Base-by-base conservation (phyloP, 53 echinoderm and acorn worm species). In the Mesocentrotus franciscanus region DNA sequence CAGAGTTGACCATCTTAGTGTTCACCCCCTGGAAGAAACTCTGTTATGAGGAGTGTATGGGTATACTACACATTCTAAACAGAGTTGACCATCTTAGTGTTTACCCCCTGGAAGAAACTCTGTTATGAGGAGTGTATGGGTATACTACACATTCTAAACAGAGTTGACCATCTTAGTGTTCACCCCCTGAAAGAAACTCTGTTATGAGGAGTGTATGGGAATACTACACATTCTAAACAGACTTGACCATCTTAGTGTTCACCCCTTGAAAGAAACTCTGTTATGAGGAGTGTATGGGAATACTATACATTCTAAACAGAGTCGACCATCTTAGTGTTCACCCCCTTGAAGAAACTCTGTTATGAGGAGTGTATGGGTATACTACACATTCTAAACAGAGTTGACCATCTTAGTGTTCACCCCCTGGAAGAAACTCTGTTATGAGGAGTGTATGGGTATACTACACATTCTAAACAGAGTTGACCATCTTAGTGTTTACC, bases 181-280 rank as follows among this genome's bases (percentile, higher is more conserved):
- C 95, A 99, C 99, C 99, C 97, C 97, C 98, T 42, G 13, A 16
- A 90, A 62, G 90, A 42, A 30, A 34, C 33, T 33, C 30, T 22
- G 26, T 35, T 79, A 79, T 79, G 33, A 79, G 27, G 74, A 10
- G 29, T 1, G 39, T 72, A 72, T 26, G 4, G 8, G 61, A 61
- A 61, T 61, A 61, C 61, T 61, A 61, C 71, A 71, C n/a, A 71
- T 7, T 78, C 9, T 2, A 79, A 20, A 1, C 35, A 33, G 36
- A 79, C 0, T 79, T 32, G 14, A 34, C 14, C 16, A 79, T 34
- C 10, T 85, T 9, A n/a, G n/a, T n/a, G n/a, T n/a, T n/a, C n/a
- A n/a, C n/a, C n/a, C n/a, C n/a, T n/a, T n/a, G n/a, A n/a, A n/a
- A n/a, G n/a, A n/a, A n/a, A n/a, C n/a, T n/a, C n/a, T n/a, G n/a